phyloP scores from a whole-genome alignment of 2,113 vertebrate species.

The Merops nubicus region DNA sequence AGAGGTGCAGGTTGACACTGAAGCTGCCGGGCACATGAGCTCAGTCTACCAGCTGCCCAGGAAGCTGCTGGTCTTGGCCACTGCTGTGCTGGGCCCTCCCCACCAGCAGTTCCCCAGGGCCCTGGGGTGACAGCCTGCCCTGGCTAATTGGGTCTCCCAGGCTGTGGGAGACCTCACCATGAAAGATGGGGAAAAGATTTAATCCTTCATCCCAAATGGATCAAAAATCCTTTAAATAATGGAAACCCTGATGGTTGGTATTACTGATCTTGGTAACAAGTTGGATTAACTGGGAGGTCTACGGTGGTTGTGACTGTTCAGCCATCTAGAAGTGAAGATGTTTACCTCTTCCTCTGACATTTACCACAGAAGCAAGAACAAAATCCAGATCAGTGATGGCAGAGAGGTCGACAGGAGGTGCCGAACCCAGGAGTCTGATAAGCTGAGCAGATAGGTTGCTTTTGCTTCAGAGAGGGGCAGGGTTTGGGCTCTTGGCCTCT shows the following conservation, averaged over 20 bases:
- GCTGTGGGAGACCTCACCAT: neutral
- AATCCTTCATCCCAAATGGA: neutral
- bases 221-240: fast-evolving
- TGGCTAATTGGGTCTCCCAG: neutral
- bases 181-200: neutral
- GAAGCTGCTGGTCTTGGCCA: neutral
- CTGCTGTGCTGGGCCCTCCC: neutral
- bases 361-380: neutral
- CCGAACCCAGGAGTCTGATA: neutral
- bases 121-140: neutral
- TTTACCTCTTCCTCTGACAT: neutral
- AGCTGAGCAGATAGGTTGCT: fast-evolving
- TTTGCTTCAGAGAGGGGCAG: neutral
- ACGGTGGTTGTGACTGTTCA: neutral
- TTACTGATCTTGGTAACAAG: neutral
- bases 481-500: neutral
- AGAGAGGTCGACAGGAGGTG: neutral
- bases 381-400: neutral
- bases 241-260: neutral
- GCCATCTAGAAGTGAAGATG: neutral
- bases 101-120: neutral
- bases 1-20: neutral
- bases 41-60: neutral
- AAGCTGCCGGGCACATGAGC: fast-evolving
- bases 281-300: neutral